These are phyloP conservation scores for Scomberomorus guttatus DNA, from an alignment of 2,797 vertebrate species.

Conservation along the genomic window DNA sequence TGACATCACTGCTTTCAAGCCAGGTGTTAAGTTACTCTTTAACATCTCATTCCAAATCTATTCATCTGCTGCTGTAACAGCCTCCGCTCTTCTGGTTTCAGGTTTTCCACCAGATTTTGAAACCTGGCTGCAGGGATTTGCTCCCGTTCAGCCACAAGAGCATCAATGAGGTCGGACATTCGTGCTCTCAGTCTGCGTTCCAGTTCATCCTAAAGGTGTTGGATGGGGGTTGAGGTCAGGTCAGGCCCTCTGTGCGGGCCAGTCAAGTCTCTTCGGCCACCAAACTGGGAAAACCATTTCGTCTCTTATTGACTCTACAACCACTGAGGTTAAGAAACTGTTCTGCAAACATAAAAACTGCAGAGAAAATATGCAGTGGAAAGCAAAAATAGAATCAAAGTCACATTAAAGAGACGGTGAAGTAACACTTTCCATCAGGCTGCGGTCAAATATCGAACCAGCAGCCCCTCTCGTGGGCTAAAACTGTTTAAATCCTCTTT, in stretches of 20 bases:
- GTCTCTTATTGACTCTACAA: background rate
- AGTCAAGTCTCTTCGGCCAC: background rate
- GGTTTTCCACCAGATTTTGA: background rate
- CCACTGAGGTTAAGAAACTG: no score
- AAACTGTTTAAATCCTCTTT: background rate
- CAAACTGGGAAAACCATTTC: background rate
- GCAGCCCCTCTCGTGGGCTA: conserved; percentile 18
- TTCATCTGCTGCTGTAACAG: background rate
- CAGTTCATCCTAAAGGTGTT: background rate
- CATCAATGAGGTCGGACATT: background rate
- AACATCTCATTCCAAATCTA: background rate
- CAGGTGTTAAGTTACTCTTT: background rate
- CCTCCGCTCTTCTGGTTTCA: background rate
- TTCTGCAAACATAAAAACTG: no score
- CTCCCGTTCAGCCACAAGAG: background rate
- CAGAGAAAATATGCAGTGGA: conserved; percentile 5
- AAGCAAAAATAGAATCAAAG: conserved; percentile 49
- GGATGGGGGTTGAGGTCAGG: background rate
- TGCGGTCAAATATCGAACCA: background rate
- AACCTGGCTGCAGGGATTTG: background rate
- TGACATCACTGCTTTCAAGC: background rate
- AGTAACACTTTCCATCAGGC: conserved; percentile 36
- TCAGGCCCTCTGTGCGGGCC: background rate
- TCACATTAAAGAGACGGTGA: conserved; percentile 35
- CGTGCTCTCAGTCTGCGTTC: background rate